Evolutionary conservation across 2,113 vertebrate genomes (phyloP).

Genomic region (Podilymbus podiceps): DNA sequence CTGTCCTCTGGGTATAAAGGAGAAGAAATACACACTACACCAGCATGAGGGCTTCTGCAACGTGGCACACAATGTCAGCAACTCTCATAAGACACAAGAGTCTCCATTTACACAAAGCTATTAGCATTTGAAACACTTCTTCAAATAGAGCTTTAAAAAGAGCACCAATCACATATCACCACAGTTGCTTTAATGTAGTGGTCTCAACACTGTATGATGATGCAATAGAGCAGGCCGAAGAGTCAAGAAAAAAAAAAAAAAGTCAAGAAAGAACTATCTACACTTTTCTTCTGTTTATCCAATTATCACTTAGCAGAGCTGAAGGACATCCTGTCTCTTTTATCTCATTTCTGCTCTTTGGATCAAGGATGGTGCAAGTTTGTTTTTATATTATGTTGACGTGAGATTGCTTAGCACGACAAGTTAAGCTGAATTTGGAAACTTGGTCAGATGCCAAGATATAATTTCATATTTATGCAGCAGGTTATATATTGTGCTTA

Average conservation of each 20-base stretch:
- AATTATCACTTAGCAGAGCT: not conserved
- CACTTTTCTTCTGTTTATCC: not conserved
- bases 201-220: not conserved
- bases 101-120: not conserved
- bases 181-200: accelerated
- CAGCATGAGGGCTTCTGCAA: not conserved
- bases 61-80: accelerated
- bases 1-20: accelerated
- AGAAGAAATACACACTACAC: no score
- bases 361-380: not conserved
- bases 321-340: not conserved
- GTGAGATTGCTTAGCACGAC: not conserved
- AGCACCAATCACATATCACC: not conserved
- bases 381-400: not conserved
- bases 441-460: not conserved
- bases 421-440: not conserved
- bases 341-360: not conserved
- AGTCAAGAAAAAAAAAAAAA: not conserved
- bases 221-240: not conserved
- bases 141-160: not conserved
- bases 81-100: not conserved
- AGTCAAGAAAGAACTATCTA: not conserved
- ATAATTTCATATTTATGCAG: not conserved
- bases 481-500: not conserved
- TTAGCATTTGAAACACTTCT: not conserved